phyloP scores from a whole-genome alignment of 2,113 vertebrate species.

The Dolichotis patagonum region DNA sequence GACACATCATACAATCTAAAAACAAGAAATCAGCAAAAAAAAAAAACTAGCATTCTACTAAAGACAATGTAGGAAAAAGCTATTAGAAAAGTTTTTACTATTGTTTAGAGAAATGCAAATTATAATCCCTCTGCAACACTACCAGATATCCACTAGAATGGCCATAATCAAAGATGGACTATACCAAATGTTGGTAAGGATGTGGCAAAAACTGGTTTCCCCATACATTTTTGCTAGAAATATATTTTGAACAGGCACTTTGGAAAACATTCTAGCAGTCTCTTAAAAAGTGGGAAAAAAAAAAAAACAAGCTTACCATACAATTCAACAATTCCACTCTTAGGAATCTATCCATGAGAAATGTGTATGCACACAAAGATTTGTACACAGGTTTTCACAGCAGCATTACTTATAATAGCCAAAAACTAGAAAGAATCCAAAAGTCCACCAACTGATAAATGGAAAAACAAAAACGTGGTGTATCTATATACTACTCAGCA shows the following conservation, averaged over 20 bases:
- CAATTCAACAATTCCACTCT: not conserved
- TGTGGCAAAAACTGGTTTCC: not conserved
- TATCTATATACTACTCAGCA: not conserved
- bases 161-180: not conserved
- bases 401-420: not conserved
- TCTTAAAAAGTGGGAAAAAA: not conserved
- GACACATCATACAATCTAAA: not conserved
- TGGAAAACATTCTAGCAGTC: not conserved
- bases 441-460: not conserved
- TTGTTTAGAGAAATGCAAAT: not conserved
- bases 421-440: not conserved
- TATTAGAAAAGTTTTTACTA: not conserved
- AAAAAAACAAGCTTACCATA: not conserved
- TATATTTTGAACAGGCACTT: not conserved
- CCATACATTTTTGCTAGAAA: not conserved
- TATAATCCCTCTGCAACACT: not conserved
- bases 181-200: not conserved
- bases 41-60: not conserved
- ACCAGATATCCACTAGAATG: not conserved
- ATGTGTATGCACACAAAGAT: not conserved
- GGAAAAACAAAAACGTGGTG: not conserved
- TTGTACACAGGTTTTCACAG: not conserved
- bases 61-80: not conserved
- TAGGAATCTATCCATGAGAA: not conserved
- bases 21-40: not conserved